These are phyloP conservation scores for Oreochromis niloticus DNA, from an alignment of 2,113 vertebrate species.

Conservation along the genomic window DNA sequence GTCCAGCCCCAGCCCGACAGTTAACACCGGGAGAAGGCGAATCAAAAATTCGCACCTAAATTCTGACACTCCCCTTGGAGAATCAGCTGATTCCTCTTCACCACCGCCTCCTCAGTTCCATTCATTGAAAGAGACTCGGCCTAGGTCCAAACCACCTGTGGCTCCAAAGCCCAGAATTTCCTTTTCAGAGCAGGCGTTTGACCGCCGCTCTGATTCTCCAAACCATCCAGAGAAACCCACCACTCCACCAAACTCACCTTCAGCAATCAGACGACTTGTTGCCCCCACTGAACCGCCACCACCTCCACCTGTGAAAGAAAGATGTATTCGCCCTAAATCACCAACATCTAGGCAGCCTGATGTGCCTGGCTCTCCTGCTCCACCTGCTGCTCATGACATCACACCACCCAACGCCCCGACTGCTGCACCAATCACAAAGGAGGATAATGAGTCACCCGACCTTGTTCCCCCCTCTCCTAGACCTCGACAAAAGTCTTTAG, in stretches of 20 bases:
- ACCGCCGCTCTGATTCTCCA: neutral
- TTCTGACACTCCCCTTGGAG: neutral
- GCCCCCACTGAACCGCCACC: neutral
- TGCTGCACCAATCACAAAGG: neutral
- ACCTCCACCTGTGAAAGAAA: neutral
- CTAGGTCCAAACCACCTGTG: conserved; percentile 9
- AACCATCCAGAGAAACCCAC: neutral
- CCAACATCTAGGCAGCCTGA: neutral
- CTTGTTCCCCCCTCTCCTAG: neutral
- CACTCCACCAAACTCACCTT: neutral
- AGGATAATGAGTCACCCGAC: neutral
- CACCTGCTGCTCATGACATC: neutral
- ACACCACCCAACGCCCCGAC: neutral
- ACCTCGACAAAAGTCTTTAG: neutral
- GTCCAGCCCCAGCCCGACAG: neutral
- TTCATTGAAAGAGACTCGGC: neutral
- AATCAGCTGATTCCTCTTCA: neutral
- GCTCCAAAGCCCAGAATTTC: conserved; percentile 34
- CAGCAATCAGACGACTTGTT: neutral
- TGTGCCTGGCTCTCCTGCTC: neutral
- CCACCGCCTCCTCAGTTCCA: neutral
- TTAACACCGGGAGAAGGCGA: neutral
- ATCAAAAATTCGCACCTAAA: neutral
- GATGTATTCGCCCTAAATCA: neutral
- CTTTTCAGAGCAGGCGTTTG: neutral